Evolutionary conservation across 2,888 invertebrate genomes (phyloP), one percentile per base, ranked within the genome.

Genomic region (Plagiodera versicolora): DNA sequence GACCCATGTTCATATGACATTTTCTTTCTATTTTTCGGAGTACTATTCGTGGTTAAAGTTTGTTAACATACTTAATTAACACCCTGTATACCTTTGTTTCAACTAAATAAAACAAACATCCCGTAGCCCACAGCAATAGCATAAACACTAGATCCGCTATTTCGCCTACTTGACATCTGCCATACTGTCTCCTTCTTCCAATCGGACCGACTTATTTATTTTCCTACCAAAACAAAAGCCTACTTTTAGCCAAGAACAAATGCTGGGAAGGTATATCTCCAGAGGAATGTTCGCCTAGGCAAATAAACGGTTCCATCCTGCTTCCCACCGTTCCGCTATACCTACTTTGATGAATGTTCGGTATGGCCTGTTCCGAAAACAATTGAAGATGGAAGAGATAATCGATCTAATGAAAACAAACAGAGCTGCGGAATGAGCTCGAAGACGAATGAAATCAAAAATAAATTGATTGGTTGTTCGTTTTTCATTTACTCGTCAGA

Each of bases 171-270:
- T 52, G 55, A 58, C 46, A 58, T 51, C 51, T 47, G 47, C 51
- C 62, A 62, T 46, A 39, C 53, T 58, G 55, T 69, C 72, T 74
- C 72, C 68, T 65, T 67, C 63, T 67, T 66, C 67, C 69, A 64
- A 61, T 64, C 68, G 63, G 65, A 61, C 64, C 68, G 63, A 64
- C 61, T 45, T 75, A 73, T 74, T 75, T 75, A 74, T 75, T 76
- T 74, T 73, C 73, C 72, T 72, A 71, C 70, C 68, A 69, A 73
- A 74, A 71, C 70, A 71, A 69, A 70, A 61, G 57, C 68, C 67
- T 67, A 67, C 70, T 68, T 68, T 70, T 69, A 67, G 65, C 67
- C 59, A 66, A 67, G 67, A 68, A 67, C 68, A 68, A 68, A 69
- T 66, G 68, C 63, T 66, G 46, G 54, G 61, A 60, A 66, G 66